These are phyloP conservation scores for Pheucticus melanocephalus DNA, from an alignment of 2,113 vertebrate species.

Conservation along the genomic window DNA sequence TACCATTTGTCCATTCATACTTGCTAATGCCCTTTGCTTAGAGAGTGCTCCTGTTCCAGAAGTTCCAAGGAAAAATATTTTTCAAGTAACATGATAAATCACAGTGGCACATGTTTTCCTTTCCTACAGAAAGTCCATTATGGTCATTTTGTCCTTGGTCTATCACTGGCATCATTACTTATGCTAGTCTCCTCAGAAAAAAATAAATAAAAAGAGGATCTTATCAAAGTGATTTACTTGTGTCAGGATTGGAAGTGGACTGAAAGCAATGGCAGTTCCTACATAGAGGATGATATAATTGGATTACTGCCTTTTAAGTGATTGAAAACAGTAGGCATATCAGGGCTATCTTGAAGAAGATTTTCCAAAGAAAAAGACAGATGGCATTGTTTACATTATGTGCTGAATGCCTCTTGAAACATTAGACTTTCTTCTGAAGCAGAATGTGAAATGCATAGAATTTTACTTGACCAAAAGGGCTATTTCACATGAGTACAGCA, in stretches of 20 bases:
- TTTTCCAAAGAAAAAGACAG: conserved; percentile 66
- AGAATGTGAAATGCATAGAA: conserved; percentile 49
- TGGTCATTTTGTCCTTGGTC: conserved; percentile 71
- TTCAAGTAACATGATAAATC: conserved; percentile 45
- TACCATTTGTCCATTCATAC: neutral
- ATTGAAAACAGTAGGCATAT: conserved; percentile 78
- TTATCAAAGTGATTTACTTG: conserved; percentile 79
- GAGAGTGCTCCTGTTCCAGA: neutral
- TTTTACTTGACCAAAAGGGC: neutral
- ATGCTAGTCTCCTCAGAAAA: conserved; percentile 56
- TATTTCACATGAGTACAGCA: neutral
- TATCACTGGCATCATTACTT: conserved; percentile 69
- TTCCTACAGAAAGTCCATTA: conserved; percentile 57
- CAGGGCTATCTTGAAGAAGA: conserved; percentile 69
- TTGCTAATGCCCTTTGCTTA: neutral
- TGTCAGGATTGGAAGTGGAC: conserved; percentile 71
- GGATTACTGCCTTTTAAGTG: conserved; percentile 81
- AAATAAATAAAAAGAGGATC: conserved; percentile 54
- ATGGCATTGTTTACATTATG: conserved; percentile 61
- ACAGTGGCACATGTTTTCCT: conserved; percentile 21
- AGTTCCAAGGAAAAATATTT: conserved; percentile 45
- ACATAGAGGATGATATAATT: conserved; percentile 70
- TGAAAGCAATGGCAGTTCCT: conserved; percentile 73
- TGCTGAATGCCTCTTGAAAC: conserved; percentile 9
- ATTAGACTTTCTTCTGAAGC: conserved; percentile 6